Evolutionary conservation across 37 sponge, comb jelly and placozoan species (phyloP).

Genomic region (Mnemiopsis leidyi): DNA sequence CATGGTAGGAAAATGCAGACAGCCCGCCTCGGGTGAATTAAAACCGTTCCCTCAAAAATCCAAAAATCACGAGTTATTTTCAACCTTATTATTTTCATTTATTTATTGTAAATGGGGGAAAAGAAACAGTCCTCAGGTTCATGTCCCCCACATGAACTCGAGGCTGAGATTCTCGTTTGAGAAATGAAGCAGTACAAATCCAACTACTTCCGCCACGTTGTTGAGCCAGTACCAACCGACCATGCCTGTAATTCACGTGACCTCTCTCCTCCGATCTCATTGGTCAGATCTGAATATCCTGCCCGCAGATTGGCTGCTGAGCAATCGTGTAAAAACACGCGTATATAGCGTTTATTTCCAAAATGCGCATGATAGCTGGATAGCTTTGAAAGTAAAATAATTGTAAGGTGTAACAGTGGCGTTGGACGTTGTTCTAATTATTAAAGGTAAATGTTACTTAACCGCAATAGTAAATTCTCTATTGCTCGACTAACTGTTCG

Average conservation of each 20-base stretch:
- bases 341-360: neutral
- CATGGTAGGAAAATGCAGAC: neutral
- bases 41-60: neutral
- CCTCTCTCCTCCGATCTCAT: neutral
- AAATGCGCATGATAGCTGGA: neutral
- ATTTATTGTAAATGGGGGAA: too few species aligned
- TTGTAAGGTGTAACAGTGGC: neutral
- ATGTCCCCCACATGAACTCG: too few species aligned
- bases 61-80: neutral
- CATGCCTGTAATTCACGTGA: neutral
- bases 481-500: neutral
- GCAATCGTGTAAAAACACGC: neutral
- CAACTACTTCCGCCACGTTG: neutral
- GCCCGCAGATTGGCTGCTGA: neutral
- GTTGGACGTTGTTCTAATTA: neutral
- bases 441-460: neutral
- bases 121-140: too few species aligned
- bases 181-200: neutral
- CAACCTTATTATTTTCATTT: neutral
- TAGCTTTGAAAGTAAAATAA: neutral
- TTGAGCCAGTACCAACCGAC: neutral
- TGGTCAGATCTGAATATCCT: neutral
- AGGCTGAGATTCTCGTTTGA: neutral
- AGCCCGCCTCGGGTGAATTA: neutral
- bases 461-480: neutral